Evolutionary conservation across 2,888 invertebrate genomes (phyloP), one percentile per base, ranked within the genome.

Genomic region (Drosophila antonietae): DNA sequence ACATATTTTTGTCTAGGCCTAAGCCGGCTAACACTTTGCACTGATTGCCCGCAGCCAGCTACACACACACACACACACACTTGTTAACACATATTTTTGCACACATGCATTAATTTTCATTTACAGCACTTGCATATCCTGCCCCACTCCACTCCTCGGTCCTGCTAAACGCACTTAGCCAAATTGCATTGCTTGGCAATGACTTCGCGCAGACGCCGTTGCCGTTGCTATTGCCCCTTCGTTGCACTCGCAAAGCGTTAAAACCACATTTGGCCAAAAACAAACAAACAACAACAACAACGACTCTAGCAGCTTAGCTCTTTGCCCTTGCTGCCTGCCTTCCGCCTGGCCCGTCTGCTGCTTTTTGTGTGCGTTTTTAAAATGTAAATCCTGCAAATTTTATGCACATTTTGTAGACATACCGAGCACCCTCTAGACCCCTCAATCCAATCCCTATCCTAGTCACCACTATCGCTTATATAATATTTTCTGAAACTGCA

Each of bases 401-500:
- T 88, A 87, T 87, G 86, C 86, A 87, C 78, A 82, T 76, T 75
- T 69, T 75, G 75, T 75, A 77, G 71, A 69, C 68, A 74, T 67
- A 44, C 44, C 67, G 35, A 37, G 37, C 28, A 47, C 15, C 14
- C 37, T 4, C 14, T 15, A 5, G 20, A 33, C 18, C 9, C 39
- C 41, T 7, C n/a, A 6, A 12, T 12, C 12, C 10, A 6, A 12
- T 7, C 20, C 10, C 37, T 14, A n/a, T 12, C 31, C 15, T 18
- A 28, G 1, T 14, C 3, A 12, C 14, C 9, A 0, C 70, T 68
- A 63, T 73, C 76, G 76, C 78, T 77, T 85, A 80, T 83, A 83
- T 86, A 86, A 81, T 79, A 86, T 86, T 86, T 88, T 88, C 88
- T 82, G 81, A 86, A 86, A 88, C 88, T 86, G 86, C 88, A 86